Conservation (phyloP, 1,140 invertebrate species). For the Solenopsis invicta region DNA sequence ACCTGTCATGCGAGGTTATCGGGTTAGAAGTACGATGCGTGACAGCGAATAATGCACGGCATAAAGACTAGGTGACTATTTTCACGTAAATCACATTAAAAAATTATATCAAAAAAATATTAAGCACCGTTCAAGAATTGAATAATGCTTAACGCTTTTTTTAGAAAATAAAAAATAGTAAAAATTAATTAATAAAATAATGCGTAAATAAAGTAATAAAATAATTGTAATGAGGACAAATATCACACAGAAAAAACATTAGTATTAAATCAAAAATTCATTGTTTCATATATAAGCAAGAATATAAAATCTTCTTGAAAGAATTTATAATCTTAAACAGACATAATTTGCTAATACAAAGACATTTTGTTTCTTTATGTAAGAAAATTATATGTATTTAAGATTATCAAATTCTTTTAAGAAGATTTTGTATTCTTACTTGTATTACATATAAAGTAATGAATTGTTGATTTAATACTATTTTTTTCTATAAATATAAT, state of each 20-base stretch:
- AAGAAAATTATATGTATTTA: no score
- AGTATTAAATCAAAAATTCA: no score
- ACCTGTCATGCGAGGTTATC: constrained; percentile 49
- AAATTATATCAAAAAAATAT: constrained; percentile 10
- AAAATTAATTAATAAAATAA: not conserved
- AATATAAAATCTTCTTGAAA: no score
- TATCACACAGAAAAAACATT: not conserved
- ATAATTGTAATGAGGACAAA: not conserved
- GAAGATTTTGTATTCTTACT: no score
- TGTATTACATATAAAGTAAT: no score
- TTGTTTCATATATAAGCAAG: no score
- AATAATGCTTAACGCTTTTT: not conserved
- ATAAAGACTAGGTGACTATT: not conserved
- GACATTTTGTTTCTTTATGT: no score
- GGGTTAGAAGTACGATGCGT: not conserved
- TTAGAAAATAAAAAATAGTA: not conserved
- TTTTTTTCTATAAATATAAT: not conserved
- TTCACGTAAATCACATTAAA: not conserved
- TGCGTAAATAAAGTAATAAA: not conserved
- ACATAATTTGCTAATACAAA: no score
- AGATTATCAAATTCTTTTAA: no score
- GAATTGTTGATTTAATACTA: no score
- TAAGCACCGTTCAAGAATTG: not conserved
- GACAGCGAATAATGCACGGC: constrained; percentile 39
- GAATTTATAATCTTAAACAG: no score